Base-by-base conservation (phyloP, 2,888 invertebrate species). In the Mactromeris polynyma region DNA sequence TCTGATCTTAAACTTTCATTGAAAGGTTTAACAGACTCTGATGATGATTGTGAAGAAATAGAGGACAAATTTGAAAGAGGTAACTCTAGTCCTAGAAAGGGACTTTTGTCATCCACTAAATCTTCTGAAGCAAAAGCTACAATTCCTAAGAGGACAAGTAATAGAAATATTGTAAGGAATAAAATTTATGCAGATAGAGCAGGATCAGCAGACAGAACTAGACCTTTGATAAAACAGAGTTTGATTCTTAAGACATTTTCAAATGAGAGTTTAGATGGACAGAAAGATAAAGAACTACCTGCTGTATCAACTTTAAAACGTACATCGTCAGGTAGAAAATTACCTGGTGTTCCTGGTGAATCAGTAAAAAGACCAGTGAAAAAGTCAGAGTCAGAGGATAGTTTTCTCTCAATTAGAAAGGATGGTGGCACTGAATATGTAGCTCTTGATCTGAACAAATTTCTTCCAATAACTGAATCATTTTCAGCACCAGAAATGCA, bases 321-420 rank as follows among this genome's bases (percentile, higher is more conserved):
- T 64, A 87, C 92, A n/a, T 91, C 91, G 46, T 89, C 91, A n/a
- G 92, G 92, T 33, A 87, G 92, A 78, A 92, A 92, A 64, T 69
- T 92, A 17, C 92, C 92, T 7, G 84, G 84, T 54, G 85, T 87
- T 54, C 88, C 90, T 9, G 84, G 86, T 69, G 86, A 80, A 81
- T 83, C 83, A 40, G 77, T 82, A 21, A 82, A 69, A 42, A 73
- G 69, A 38, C 77, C 80, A 54, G 64, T 86, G 2, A 85, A 82
- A n/a, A 86, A 85, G 38, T 77, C 78, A 33, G 89, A 86, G n/a
- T 86, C 90, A 69, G 90, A 89, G 26, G 89, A 81, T 54, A 90
- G 90, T 69, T 90, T 90, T 79, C 77, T 90, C 14, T 89, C 88
- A 21, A 89, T 90, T n/a, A 82, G 87, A 31, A 90, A 90, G 73